A percentile compares a stretch with the other conserved stretches of the same genome.
Conservation (phyloP, 2,113 vertebrate genomes). For the Myxocyprinus asiaticus region DNA sequence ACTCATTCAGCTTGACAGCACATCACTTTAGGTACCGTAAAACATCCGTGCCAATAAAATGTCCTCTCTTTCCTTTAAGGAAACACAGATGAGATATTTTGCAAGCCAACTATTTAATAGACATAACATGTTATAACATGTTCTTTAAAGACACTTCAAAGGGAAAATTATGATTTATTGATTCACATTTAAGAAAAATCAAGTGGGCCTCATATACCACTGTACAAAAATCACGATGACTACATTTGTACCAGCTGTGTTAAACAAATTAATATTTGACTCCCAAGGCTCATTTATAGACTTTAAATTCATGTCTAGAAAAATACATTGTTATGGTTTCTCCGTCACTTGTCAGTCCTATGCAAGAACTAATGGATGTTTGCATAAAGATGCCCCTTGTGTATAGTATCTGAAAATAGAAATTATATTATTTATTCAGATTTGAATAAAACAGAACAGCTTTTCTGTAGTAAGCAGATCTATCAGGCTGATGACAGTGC, state of each 20-base stretch:
- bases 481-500: not conserved
- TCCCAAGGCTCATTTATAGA: too few species aligned
- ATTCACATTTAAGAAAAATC: not conserved
- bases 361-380: not conserved
- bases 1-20: not conserved
- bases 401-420: not conserved
- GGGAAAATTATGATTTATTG: not conserved
- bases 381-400: not conserved
- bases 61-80: not conserved
- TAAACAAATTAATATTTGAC: too few species aligned
- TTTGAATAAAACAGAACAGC: not conserved
- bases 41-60: not conserved
- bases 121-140: too few species aligned
- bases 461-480: slow-evolving; percentile 16
- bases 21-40: not conserved
- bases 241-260: too few species aligned
- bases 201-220: not conserved
- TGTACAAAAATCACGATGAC: not conserved
- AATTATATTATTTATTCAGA: too few species aligned
- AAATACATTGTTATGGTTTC: too few species aligned
- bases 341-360: too few species aligned
- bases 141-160: not conserved
- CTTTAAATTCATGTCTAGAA: too few species aligned
- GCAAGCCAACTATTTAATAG: not conserved
- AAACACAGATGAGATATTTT: not conserved